Evolutionary conservation across 2,113 vertebrate species (phyloP).

Genomic region (Ameiurus melas): DNA sequence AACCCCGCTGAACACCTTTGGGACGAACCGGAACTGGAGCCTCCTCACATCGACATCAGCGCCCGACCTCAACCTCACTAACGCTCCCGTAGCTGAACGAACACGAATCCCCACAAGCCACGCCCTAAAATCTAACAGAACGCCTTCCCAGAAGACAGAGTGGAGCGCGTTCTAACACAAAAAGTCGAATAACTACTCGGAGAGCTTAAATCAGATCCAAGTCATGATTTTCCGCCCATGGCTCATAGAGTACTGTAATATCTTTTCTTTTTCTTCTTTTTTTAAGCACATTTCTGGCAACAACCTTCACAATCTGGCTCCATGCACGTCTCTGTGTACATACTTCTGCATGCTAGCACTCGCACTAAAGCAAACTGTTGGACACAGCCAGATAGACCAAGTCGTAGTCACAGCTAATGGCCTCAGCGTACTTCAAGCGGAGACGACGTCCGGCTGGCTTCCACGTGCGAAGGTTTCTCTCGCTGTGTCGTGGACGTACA

Average conservation of each 20-base stretch:
- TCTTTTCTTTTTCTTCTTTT: too few relatives aligned
- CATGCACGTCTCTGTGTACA: neutral
- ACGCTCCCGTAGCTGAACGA: neutral
- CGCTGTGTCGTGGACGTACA: neutral
- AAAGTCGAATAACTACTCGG: neutral
- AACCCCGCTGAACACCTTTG: neutral
- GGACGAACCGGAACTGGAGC: neutral
- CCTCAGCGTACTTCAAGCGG: neutral
- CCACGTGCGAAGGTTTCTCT: neutral
- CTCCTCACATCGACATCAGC: too few relatives aligned
- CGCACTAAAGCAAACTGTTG: neutral
- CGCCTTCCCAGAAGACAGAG: neutral
- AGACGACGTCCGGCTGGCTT: neutral
- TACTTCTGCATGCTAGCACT: neutral
- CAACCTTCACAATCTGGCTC: neutral
- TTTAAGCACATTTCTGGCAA: neutral
- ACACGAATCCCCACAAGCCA: too few relatives aligned
- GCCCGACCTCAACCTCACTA: neutral
- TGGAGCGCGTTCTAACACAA: neutral
- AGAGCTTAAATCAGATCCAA: neutral
- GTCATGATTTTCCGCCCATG: neutral
- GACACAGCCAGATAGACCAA: neutral
- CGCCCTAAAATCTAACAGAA: neutral
- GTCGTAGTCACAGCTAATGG: neutral
- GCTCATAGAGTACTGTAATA: neutral